Evolutionary conservation across 1,140 invertebrate genomes (phyloP).

Genomic region (Thaumatotibia leucotreta): DNA sequence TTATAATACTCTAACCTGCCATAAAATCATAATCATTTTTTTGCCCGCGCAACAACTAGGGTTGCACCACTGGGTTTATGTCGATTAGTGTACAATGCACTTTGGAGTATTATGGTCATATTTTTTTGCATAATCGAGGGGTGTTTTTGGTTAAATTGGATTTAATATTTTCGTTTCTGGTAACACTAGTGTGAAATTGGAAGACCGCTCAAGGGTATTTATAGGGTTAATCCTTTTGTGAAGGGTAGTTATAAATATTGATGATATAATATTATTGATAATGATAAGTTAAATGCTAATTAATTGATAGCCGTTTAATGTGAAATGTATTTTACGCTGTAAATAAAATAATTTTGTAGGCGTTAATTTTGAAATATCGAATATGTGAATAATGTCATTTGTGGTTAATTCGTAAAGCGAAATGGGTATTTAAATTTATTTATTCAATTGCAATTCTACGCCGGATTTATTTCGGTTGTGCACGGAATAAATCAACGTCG

Average conservation of each 20-base stretch:
- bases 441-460: background rate
- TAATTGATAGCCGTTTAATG: background rate
- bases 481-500: background rate
- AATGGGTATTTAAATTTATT: background rate
- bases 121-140: constrained; percentile 70
- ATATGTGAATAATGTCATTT: background rate
- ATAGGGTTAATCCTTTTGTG: constrained; percentile 54
- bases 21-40: constrained; percentile 70
- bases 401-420: background rate
- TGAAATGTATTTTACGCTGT: background rate
- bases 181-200: constrained; percentile 72
- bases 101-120: constrained; percentile 67
- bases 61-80: constrained; percentile 43
- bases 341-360: background rate
- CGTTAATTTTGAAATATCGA: background rate
- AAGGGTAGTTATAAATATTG: constrained; percentile 5
- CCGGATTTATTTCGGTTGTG: background rate
- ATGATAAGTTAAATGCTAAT: background rate
- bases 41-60: constrained; percentile 55
- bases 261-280: background rate
- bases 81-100: constrained; percentile 60
- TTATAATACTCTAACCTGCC: constrained; percentile 72
- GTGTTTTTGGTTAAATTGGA: constrained; percentile 61
- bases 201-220: constrained; percentile 61
- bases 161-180: constrained; percentile 73